Base-by-base conservation (phyloP, 1,140 invertebrate species). In the Leptopilina boulardi region DNA sequence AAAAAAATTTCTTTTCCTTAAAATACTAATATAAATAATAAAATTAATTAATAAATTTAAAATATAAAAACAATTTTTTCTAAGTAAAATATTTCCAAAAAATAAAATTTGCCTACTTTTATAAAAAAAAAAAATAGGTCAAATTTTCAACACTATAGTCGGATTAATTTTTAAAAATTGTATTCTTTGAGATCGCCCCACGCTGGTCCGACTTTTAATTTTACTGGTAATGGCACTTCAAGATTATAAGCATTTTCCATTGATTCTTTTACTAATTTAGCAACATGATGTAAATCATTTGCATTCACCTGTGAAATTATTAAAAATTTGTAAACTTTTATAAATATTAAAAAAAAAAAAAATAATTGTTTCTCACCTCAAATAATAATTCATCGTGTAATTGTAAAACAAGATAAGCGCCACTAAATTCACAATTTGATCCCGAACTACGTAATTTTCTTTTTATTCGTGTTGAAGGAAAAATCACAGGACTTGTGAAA, bases 381-480 rank as follows among this genome's bases (percentile, higher is more conserved):
- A 96, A 99, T 26, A 99, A 94, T 0, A 99, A 92, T 93, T 99
- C 98, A 91, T 99, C 98, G 87, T 99, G 98, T 79, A 99, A 91
- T 87, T 99, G 97, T 44, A 99, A 91, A 3, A 99, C 93, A 19
- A 99, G 91, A 78, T 93, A 93, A 0, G 93, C 93, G 41, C 89
- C 89, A 75, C 84, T 91, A 44, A 78, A 83, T 66, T 76, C 73
- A 3, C 73, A 42, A 30, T 87, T 81, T n/a, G 42, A 76, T 74
- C 75, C 81, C 66, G 77, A 83, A 87, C 86, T 92, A 85, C 78
- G 88, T 76, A 77, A 77, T 87, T 88, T 80, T 84, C 89, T 70
- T 78, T 78, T 77, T 70, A 76, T 11, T 79, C 82, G 44, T 73
- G 81, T 18, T 77, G 81, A 38, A 70, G 82, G 74, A 86, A 84